These are phyloP conservation scores for Pterobdella sp. DNA, from an alignment of 2,888 invertebrate species.

Conservation along the genomic window DNA sequence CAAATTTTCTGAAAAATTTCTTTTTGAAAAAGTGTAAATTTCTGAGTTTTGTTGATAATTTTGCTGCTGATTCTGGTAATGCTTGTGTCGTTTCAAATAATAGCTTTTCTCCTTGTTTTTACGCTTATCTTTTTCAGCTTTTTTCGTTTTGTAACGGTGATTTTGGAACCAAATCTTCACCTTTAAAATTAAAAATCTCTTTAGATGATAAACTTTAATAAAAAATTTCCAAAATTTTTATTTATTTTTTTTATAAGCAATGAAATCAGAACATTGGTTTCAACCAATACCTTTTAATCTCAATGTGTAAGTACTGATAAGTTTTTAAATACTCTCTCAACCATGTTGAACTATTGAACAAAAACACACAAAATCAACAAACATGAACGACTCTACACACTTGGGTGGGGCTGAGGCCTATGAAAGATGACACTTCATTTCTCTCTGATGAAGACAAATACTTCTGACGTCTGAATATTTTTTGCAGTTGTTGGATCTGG, in stretches of 20 bases:
- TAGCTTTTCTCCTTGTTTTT: conserved; percentile 29
- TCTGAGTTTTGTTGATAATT: too few relatives aligned
- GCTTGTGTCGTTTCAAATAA: too few relatives aligned
- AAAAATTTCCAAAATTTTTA: not conserved
- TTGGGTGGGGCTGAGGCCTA: conserved; percentile 25
- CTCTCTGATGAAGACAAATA: conserved; percentile 24
- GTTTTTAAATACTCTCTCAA: not conserved
- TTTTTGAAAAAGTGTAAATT: too few relatives aligned
- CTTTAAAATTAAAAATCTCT: not conserved
- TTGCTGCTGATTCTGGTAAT: too few relatives aligned
- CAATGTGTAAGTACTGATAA: not conserved
- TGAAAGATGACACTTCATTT: conserved; percentile 19
- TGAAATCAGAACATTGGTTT: not conserved
- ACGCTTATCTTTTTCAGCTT: conserved; percentile 28
- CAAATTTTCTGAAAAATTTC: too few relatives aligned
- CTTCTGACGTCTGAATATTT: conserved; percentile 18
- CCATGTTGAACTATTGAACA: too few relatives aligned
- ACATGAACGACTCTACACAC: not conserved
- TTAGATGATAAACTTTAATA: not conserved
- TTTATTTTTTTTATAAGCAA: not conserved
- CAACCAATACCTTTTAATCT: too few relatives aligned
- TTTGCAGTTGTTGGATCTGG: conserved; percentile 26
- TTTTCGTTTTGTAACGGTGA: conserved; percentile 35
- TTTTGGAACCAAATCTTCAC: conserved; percentile 34
- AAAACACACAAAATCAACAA: not conserved